Base-by-base conservation (phyloP, 2,888 invertebrate species). In the Selenia dentaria region DNA sequence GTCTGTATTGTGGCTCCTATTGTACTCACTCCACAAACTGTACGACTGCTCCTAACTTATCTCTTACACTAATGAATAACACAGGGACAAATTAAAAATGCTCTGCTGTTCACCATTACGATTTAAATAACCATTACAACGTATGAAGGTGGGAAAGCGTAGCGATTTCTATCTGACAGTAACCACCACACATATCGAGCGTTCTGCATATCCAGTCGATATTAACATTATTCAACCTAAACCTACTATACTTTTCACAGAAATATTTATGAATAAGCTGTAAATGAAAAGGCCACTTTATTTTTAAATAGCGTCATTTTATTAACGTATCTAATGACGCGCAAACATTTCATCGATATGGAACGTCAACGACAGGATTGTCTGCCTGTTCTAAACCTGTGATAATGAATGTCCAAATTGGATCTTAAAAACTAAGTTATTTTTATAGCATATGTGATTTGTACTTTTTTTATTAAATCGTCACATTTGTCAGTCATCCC, bases 1-100 rank as follows among this genome's bases (percentile, higher is more conserved):
- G 72, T 74, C 79, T 79, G 74, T 78, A 76, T 79, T 74, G 74
- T 72, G 64, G 36, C 42, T 46, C 43, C 67, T 55, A 64, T 70
- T 65, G 75, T 81, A 41, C 41, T 44, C 49, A 42, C 50, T 47
- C 32, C 35, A 39, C 44, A 25, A 50, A 52, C 52, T 77, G 74
- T 63, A 53, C 62, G 59, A 53, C 60, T 37, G 55, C 58, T 53
- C 59, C 41, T 38, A 49, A 70, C 66, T 74, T 70, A 71, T 74
- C 69, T 68, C 64, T 59, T 57, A 59, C 67, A 62, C 64, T 74
- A 73, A 80, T 79, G 65, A 74, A 72, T 68, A 65, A 67, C 61
- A 60, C 59, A 54, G 54, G 45, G 62, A 57, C 59, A 62, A 64
- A 66, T 66, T 64, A 57, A 56, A 45, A 52, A 42, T 51, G 57